Evolutionary conservation across 2,888 invertebrate species (phyloP).

Genomic region (Aleiodes leptofemur): DNA sequence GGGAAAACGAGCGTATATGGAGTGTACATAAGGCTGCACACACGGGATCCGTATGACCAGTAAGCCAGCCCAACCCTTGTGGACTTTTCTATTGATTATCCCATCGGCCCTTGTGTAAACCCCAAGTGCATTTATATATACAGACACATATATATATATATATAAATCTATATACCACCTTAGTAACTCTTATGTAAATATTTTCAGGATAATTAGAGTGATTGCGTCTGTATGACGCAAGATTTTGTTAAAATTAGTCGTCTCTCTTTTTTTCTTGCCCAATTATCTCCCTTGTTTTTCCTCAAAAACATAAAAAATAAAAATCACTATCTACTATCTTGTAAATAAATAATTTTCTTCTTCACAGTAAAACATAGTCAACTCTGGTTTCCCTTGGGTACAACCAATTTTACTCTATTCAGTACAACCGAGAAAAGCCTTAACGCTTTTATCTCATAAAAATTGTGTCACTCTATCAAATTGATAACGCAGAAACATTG

Average conservation of each 20-base stretch:
- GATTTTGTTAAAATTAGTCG: not conserved
- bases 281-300: too few relatives aligned
- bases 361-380: conserved; percentile 23
- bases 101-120: conserved; percentile 68
- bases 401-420: conserved; percentile 65
- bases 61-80: conserved; percentile 73
- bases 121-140: conserved; percentile 42
- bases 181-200: conserved; percentile 71
- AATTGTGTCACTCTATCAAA: conserved; percentile 34
- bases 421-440: conserved; percentile 33
- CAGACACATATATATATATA: conserved; percentile 2
- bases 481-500: conserved; percentile 17
- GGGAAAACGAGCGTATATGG: conserved; percentile 44
- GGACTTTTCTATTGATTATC: conserved; percentile 74
- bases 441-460: conserved; percentile 32
- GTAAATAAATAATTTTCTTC: not conserved
- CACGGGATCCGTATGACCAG: conserved; percentile 57
- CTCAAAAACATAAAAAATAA: too few relatives aligned
- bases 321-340: too few relatives aligned
- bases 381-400: conserved; percentile 61
- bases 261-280: too few relatives aligned
- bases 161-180: conserved; percentile 43
- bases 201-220: conserved; percentile 70
- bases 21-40: conserved; percentile 31
- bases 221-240: conserved; percentile 54